Percentiles rank a stretch among this genome's conserved stretches.
Conservation (phyloP, 2,113 vertebrate species). For the Pao palembangensis region DNA sequence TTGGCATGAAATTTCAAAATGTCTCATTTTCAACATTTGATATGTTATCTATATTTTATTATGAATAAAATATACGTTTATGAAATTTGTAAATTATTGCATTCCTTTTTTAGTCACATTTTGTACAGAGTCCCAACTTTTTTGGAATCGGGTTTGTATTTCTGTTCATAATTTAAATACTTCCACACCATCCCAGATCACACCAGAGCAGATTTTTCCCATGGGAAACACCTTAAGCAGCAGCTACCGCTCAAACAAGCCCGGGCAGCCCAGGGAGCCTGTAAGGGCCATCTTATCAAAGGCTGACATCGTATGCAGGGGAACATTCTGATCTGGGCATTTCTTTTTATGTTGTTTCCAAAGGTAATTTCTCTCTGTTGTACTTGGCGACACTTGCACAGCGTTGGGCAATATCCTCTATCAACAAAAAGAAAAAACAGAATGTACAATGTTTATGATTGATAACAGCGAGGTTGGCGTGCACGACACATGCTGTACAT, state of each 20-base stretch:
- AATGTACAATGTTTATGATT: slow-evolving; percentile 1
- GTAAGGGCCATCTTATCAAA: slow-evolving; percentile 2
- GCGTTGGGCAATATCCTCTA: not conserved
- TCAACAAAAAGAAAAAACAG: not conserved
- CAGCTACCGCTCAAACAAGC: not conserved
- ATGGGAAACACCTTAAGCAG: not conserved
- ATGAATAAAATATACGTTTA: too few species aligned
- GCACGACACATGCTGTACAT: slow-evolving; percentile 6
- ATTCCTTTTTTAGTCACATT: too few species aligned
- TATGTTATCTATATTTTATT: too few species aligned
- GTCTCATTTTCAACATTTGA: too few species aligned
- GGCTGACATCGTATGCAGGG: not conserved
- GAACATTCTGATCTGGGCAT: not conserved
- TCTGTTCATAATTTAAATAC: too few species aligned
- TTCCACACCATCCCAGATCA: too few species aligned
- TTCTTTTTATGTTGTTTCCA: not conserved
- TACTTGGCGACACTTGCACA: not conserved
- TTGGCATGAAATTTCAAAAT: too few species aligned
- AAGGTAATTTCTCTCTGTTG: not conserved
- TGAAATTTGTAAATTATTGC: too few species aligned
- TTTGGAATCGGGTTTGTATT: too few species aligned
- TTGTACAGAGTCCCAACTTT: too few species aligned
- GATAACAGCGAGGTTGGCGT: slow-evolving; percentile 1
- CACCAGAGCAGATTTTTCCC: too few species aligned
- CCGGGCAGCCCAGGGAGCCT: not conserved